Evolutionary conservation across 2,797 vertebrate genomes (phyloP), one percentile per base, ranked within the genome.

Genomic region (Sebastiscus albofasciatus): DNA sequence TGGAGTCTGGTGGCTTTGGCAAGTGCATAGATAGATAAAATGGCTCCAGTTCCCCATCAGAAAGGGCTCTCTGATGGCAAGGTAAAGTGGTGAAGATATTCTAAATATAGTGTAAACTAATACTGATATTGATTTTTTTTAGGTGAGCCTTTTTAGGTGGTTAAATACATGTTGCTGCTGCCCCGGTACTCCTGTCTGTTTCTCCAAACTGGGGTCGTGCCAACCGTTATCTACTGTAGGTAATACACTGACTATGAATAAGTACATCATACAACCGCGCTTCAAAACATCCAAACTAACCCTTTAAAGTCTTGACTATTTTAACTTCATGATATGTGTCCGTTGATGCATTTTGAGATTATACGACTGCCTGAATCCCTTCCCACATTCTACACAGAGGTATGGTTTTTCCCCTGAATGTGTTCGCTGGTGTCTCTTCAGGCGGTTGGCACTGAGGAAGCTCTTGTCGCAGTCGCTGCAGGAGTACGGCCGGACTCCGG

Each of bases 341-440:
- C 91, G 75, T n/a, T 89, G 90, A 76, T 96, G 95, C 84, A 93
- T 90, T 84, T 95, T 96, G 26, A 96, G 93, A 62, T 95, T 93
- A 8, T 95, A 94, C 0, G 95, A 93, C 86, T 95, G 94, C 20
- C 89, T 83, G 87, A 95, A 96, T 8, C 91, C 87, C 33, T 93
- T 94, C 1, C 93, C 93, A 36, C 96, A 96, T 18, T 94, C 91
- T 0, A 16, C 69, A 52, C 96, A 96, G 13, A 87, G 27, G 67
- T 90, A 95, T 0, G 94, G 94, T 59, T 94, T 95, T 49, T 95
- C 94, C 7, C 95, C 95, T 0, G 93, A 91, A 49, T 96, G 95
- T 0, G 93, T 95, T 12, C 89, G 77, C 86, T 93, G 92, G 92
- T 96, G 95, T 54, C 94, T 87, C 72, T 96, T 95, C 6, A 96